phyloP scores from a whole-genome alignment of 2,113 vertebrate genomes.

The Capreolus pygargus region DNA sequence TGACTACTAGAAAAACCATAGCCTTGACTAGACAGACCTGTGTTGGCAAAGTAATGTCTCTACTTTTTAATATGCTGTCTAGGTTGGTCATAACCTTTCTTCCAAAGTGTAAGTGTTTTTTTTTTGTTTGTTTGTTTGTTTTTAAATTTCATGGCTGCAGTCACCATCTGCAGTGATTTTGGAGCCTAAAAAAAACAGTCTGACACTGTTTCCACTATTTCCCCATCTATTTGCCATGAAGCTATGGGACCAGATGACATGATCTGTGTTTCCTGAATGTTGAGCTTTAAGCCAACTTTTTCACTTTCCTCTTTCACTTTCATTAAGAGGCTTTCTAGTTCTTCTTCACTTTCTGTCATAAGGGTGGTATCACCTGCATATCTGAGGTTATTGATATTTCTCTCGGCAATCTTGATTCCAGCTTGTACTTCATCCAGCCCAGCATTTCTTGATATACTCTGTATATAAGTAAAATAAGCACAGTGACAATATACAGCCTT shows the following conservation, averaged over 20 bases:
- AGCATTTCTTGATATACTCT: neutral
- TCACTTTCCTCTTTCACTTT: neutral
- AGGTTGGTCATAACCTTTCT: neutral
- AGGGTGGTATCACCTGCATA: neutral
- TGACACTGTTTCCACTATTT: neutral
- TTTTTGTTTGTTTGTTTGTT: no score
- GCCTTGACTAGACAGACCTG: neutral
- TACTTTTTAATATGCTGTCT: neutral
- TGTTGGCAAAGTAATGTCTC: neutral
- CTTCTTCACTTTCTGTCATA: neutral
- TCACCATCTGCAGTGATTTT: neutral
- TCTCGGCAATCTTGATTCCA: neutral
- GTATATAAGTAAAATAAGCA: neutral
- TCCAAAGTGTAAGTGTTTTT: neutral
- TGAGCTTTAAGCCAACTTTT: neutral
- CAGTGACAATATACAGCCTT: accelerated
- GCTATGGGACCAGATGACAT: neutral
- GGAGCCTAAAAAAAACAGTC: neutral
- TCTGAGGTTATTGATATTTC: neutral
- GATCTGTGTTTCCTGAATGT: neutral
- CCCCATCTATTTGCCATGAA: neutral
- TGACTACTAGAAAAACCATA: neutral
- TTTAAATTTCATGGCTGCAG: neutral
- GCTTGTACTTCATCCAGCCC: neutral
- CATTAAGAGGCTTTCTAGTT: neutral